Base-by-base conservation (phyloP, 2,888 invertebrate species). In the Priocnemis perturbator region DNA sequence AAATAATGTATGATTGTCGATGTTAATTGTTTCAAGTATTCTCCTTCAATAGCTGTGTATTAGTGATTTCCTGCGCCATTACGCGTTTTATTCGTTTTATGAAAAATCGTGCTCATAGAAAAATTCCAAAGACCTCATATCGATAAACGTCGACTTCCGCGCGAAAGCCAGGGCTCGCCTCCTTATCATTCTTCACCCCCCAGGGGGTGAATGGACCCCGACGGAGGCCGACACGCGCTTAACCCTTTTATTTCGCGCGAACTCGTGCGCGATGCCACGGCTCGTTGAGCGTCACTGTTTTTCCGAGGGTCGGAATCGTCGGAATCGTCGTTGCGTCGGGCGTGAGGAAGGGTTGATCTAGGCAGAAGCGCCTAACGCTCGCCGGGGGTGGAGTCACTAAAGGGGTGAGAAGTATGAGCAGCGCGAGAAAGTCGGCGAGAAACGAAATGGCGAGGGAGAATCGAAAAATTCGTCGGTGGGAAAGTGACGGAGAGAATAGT, bases 281-380 rank as follows among this genome's bases (percentile, higher is more conserved):
- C 85, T 88, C 85, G 87, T 88, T 89, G 89, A 87, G 88, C 86
- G 78, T 69, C 85, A 84, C 86, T 86, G 86, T 82, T 76, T 74
- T 78, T 76, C 78, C 64, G 79, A 81, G 84, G 82, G 82, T 77
- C 67, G 71, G 60, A 79, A 82, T 83, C 81, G 81, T 71, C 76
- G 19, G n/a, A n/a, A 20, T 53, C 23, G 53, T 81, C 78, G 78
- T 67, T 71, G 72, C 77, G 78, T 75, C 74, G 83, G 85, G 87
- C 85, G 84, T 81, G 86, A 86, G 85, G 80, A 87, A 87, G 88
- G 87, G 88, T 86, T 87, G 84, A 81, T 83, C 83, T 83, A 83
- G 80, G 78, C 83, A 83, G 85, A 83, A 81, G 81, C 81, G 79
- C 76, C 77, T 73, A 73, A 76, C 74, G 56, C 69, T 68, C 57